These are phyloP conservation scores for Caenorhabditis sulstoni DNA, from an alignment of 2,888 invertebrate species.

Conservation along the genomic window DNA sequence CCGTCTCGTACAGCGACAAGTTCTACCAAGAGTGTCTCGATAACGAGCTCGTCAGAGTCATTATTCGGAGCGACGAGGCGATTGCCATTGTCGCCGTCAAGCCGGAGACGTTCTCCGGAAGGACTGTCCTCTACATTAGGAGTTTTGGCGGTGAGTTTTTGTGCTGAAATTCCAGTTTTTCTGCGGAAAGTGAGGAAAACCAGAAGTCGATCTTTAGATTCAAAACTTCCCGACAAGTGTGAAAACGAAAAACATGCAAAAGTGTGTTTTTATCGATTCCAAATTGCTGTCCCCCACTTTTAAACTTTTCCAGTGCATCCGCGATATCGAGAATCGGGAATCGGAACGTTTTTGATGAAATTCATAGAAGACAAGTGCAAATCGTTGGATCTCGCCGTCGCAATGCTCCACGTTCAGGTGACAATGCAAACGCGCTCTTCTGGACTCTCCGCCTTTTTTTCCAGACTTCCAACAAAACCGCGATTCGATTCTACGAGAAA, in stretches of 20 bases:
- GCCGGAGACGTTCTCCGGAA: conserved; percentile 30
- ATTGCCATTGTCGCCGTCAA: conserved; percentile 58
- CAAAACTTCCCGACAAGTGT: too few species aligned
- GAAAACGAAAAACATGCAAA: too few species aligned
- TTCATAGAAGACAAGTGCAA: conserved; percentile 49
- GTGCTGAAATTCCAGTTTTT: too few species aligned
- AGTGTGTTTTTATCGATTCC: too few species aligned
- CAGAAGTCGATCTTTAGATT: too few species aligned
- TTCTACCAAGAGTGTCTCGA: conserved; percentile 56
- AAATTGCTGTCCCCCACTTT: too few species aligned
- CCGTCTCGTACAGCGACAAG: conserved; percentile 51
- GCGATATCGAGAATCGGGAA: conserved; percentile 49
- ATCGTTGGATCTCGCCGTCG: conserved; percentile 26
- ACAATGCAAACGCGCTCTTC: not conserved
- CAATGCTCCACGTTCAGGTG: conserved; percentile 63
- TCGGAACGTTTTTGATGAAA: conserved; percentile 53
- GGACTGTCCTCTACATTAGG: conserved; percentile 47
- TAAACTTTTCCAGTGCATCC: conserved; percentile 56
- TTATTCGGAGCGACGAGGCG: conserved; percentile 34
- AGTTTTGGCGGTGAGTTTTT: conserved; percentile 65
- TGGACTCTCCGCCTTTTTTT: conserved; percentile 1
- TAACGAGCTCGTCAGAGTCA: conserved; percentile 41
- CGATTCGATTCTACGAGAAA: conserved; percentile 56
- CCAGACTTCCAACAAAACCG: conserved; percentile 54
- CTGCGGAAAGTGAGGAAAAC: too few species aligned